Conservation (phyloP, 2,888 invertebrate genomes). For the Notodonta dromedarius region DNA sequence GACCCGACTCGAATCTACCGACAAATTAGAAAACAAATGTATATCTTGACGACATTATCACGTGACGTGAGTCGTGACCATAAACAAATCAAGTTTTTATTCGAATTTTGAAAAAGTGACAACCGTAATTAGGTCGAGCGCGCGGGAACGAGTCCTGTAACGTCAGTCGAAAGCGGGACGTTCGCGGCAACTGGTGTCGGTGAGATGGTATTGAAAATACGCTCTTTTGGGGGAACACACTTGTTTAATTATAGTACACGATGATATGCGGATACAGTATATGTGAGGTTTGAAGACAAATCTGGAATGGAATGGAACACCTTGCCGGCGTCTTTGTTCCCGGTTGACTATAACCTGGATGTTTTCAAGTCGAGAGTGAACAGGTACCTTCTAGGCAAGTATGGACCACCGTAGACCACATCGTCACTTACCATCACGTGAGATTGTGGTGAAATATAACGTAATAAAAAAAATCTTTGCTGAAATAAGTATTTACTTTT, state of each 20-base stretch:
- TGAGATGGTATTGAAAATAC: conserved; percentile 63
- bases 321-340: too few species aligned
- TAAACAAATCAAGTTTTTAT: conserved; percentile 10
- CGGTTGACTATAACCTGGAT: too few species aligned
- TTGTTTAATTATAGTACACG: conserved; percentile 66
- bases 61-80: neutral
- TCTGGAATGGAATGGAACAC: neutral
- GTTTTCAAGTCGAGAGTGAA: too few species aligned
- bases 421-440: too few species aligned
- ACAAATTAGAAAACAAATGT: neutral
- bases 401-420: too few species aligned
- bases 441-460: too few species aligned
- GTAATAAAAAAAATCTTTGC: too few species aligned
- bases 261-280: conserved; percentile 51
- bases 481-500: too few species aligned
- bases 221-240: conserved; percentile 67
- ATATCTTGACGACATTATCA: neutral
- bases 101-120: conserved; percentile 26
- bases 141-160: conserved; percentile 65
- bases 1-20: too few species aligned
- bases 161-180: conserved; percentile 63
- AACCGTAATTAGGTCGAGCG: conserved; percentile 63
- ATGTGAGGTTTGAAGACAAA: conserved; percentile 40
- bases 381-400: too few species aligned
- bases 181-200: conserved; percentile 64